phyloP scores from a whole-genome alignment of 1,140 invertebrate species.

The Berghia stephanieae region DNA sequence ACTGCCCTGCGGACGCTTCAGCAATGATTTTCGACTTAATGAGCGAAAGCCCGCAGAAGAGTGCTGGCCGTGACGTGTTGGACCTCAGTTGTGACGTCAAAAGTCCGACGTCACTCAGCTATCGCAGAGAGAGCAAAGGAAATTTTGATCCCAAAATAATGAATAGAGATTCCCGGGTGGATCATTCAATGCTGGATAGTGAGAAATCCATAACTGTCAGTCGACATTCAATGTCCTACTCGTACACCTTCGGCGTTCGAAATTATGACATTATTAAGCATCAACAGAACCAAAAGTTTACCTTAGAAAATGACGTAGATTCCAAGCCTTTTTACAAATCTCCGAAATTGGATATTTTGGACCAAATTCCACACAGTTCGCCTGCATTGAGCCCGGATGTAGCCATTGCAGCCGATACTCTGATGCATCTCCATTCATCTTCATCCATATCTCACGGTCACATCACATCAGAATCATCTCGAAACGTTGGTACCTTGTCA shows the following conservation, averaged over 20 bases:
- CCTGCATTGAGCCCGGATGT: background rate
- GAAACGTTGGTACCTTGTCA: background rate
- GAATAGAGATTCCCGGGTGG: too few species aligned
- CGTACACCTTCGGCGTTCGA: too few species aligned
- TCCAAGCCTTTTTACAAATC: too few species aligned
- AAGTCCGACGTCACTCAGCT: constrained; percentile 22
- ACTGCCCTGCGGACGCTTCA: constrained; percentile 43
- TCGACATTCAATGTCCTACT: too few species aligned
- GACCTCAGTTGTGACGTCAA: constrained; percentile 33
- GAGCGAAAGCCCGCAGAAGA: constrained; percentile 44
- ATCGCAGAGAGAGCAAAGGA: background rate
- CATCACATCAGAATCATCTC: background rate
- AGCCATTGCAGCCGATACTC: background rate
- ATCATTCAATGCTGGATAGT: too few species aligned
- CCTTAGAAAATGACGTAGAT: too few species aligned
- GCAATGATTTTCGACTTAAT: constrained; percentile 51
- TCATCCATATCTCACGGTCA: background rate
- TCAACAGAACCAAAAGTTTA: too few species aligned
- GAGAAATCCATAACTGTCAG: too few species aligned
- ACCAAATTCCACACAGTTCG: too few species aligned
- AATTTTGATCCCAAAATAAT: too few species aligned
- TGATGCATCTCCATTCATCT: background rate
- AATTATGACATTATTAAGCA: too few species aligned
- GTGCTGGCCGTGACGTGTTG: constrained; percentile 33
- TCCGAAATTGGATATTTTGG: too few species aligned